These are phyloP conservation scores for Parochlus steinenii DNA, from an alignment of 2,888 invertebrate species.

Conservation along the genomic window DNA sequence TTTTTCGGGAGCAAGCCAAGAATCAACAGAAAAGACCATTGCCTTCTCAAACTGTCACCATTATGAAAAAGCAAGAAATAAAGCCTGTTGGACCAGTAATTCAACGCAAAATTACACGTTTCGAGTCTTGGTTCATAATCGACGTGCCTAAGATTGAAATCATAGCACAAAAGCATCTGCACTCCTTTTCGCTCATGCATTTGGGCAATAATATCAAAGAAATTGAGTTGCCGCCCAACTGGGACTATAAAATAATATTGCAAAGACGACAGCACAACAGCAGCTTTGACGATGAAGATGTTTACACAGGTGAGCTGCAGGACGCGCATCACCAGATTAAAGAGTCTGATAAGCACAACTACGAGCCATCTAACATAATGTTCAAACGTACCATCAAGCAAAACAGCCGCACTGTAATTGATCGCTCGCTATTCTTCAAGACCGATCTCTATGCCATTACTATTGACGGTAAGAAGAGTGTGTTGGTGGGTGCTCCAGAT, in stretches of 20 bases:
- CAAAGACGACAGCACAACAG: slow-evolving; percentile 17
- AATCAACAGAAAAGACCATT: no score
- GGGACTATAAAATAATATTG: slow-evolving; percentile 28
- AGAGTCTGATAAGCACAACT: slow-evolving; percentile 26
- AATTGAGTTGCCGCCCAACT: slow-evolving; percentile 22
- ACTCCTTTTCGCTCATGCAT: slow-evolving; percentile 24
- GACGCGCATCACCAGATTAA: slow-evolving; percentile 23
- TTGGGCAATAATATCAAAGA: slow-evolving; percentile 24
- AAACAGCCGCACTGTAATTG: slow-evolving; percentile 24
- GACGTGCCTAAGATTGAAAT: slow-evolving; percentile 19
- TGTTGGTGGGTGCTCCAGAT: slow-evolving; percentile 28
- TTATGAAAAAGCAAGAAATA: no score
- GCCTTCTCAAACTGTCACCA: no score
- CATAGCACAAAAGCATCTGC: slow-evolving; percentile 12
- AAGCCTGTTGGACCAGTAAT: no score
- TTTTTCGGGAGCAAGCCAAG: no score
- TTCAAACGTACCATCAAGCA: slow-evolving; percentile 23
- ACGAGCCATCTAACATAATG: slow-evolving; percentile 28
- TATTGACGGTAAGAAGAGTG: slow-evolving; percentile 29
- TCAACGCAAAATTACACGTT: slow-evolving; percentile 25
- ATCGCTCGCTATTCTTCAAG: slow-evolving; percentile 30
- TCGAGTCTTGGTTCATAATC: slow-evolving; percentile 31
- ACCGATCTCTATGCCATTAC: slow-evolving; percentile 28
- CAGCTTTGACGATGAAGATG: slow-evolving; percentile 13
- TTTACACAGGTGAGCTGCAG: slow-evolving; percentile 25